These are phyloP conservation scores for Rhinella marina DNA, from an alignment of 2,797 vertebrate genomes.

Conservation along the genomic window DNA sequence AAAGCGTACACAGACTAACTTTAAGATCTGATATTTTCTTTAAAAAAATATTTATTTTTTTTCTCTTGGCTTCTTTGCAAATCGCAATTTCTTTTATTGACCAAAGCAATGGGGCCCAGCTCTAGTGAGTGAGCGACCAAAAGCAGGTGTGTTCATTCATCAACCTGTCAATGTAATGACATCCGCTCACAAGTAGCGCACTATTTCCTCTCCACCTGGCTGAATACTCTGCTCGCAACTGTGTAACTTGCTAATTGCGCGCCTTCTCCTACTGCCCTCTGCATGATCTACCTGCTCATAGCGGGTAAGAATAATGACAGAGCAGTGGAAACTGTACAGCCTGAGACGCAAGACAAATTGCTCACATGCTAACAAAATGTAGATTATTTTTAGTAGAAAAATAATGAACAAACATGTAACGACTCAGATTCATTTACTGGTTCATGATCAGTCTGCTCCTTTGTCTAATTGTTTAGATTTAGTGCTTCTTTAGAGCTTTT, in stretches of 20 bases:
- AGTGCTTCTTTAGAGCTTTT: neutral
- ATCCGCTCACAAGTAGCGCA: constrained; percentile 86
- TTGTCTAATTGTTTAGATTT: neutral
- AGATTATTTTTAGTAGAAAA: neutral
- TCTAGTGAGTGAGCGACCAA: constrained; percentile 79
- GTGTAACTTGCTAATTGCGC: constrained; percentile 72
- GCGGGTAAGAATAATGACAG: constrained; percentile 65
- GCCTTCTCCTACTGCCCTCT: constrained; percentile 64
- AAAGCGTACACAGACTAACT: neutral
- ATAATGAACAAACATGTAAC: neutral
- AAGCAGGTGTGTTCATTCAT: constrained; percentile 79
- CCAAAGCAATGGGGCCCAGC: constrained; percentile 77
- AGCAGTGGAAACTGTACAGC: constrained; percentile 59
- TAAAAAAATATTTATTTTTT: neutral
- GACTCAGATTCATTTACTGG: neutral
- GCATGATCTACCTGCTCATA: constrained; percentile 41
- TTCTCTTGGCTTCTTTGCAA: constrained; percentile 58
- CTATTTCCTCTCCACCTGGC: constrained; percentile 82
- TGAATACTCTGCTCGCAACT: constrained; percentile 73
- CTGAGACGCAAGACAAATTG: constrained; percentile 51
- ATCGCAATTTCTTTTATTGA: constrained; percentile 74
- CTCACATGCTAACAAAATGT: constrained; percentile 9
- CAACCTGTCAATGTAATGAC: constrained; percentile 88
- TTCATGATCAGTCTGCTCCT: neutral
- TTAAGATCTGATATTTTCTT: neutral